These are phyloP conservation scores for Holothuria glaberrima DNA, from an alignment of 35 echinoderm and acorn worm species.

Conservation along the genomic window DNA sequence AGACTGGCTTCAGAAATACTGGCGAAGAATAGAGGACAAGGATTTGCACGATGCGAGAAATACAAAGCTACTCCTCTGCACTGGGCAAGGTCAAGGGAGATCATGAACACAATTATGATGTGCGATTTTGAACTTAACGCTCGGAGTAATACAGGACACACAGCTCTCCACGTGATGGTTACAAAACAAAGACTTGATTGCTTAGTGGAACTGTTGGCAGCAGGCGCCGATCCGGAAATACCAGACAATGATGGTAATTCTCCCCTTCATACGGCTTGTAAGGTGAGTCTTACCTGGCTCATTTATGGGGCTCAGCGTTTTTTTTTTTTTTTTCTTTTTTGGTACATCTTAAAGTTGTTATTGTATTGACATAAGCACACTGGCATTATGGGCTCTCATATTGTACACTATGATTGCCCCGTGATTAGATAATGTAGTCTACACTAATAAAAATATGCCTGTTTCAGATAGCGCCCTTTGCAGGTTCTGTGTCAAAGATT, in stretches of 20 bases:
- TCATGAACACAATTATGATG: not conserved
- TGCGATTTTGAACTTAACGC: not conserved
- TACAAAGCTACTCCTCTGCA: not conserved
- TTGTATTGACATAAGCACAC: too few relatives aligned
- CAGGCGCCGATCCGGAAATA: not conserved
- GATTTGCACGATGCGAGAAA: not conserved
- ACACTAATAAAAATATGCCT: too few relatives aligned
- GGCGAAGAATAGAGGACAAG: not conserved
- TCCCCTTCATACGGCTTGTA: constrained; percentile 16
- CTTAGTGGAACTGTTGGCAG: not conserved
- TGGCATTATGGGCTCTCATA: too few relatives aligned
- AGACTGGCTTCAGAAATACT: not conserved
- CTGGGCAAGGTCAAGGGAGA: not conserved
- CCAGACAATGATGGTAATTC: constrained; percentile 7
- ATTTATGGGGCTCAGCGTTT: too few relatives aligned
- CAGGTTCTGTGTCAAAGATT: too few relatives aligned
- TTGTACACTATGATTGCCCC: too few relatives aligned
- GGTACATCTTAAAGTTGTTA: too few relatives aligned
- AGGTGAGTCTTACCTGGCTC: too few relatives aligned
- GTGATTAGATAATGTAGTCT: too few relatives aligned
- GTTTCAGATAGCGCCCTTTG: too few relatives aligned
- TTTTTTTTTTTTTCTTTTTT: too few relatives aligned
- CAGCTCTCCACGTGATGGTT: constrained; percentile 31
- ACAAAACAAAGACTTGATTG: not conserved
- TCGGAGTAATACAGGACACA: constrained; percentile 30